Conservation (phyloP, 1,140 invertebrate genomes). For the Phortica variegata region DNA sequence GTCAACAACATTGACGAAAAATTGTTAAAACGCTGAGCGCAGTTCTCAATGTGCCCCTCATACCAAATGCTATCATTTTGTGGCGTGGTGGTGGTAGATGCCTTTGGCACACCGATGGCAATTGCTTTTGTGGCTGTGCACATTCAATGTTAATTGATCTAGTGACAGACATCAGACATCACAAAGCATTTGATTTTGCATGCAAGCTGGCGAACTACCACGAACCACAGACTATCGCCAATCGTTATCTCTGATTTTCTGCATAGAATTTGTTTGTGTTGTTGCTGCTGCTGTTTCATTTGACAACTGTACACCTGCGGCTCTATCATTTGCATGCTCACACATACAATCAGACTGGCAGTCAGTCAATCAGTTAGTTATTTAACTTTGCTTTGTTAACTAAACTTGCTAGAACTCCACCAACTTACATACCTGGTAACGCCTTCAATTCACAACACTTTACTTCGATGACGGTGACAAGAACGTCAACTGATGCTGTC, state of each 20-base stretch:
- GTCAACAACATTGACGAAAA: slow-evolving; percentile 52
- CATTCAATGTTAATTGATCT: slow-evolving; percentile 53
- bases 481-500: too few species aligned
- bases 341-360: slow-evolving; percentile 11
- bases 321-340: slow-evolving; percentile 37
- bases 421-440: too few species aligned
- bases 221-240: too few species aligned
- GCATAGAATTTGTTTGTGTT: too few species aligned
- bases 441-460: too few species aligned
- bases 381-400: not conserved
- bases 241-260: too few species aligned
- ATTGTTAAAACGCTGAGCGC: slow-evolving; percentile 27
- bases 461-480: too few species aligned
- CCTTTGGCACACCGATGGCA: slow-evolving; percentile 13
- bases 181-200: slow-evolving; percentile 53
- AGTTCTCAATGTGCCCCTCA: too few species aligned
- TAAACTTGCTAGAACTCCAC: too few species aligned
- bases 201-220: too few species aligned
- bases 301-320: slow-evolving; percentile 27
- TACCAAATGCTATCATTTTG: too few species aligned
- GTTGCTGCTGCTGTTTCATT: slow-evolving; percentile 1
- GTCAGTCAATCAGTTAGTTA: slow-evolving; percentile 9
- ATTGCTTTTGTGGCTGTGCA: slow-evolving; percentile 15
- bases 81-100: slow-evolving; percentile 48
- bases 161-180: slow-evolving; percentile 51